Evolutionary conservation across 1,140 invertebrate species (phyloP).

Genomic region (Diuraphis noxia): DNA sequence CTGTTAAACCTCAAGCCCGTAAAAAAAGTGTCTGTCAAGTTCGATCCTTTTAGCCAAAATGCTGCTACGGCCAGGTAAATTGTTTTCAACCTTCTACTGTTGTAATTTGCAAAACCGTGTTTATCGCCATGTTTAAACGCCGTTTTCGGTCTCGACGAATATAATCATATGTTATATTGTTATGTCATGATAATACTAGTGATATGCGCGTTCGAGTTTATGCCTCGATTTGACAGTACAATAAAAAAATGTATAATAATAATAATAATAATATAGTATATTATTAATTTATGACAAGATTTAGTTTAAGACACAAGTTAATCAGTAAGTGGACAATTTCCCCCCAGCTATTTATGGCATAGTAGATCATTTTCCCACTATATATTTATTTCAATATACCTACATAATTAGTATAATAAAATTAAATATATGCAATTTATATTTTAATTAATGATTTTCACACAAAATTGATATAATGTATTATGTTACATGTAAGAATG

Average conservation of each 20-base stretch:
- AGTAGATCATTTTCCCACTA: too few species aligned
- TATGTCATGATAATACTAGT: not conserved
- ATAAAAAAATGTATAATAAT: too few species aligned
- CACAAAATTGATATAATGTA: too few species aligned
- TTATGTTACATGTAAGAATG: too few species aligned
- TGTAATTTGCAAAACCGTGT: not conserved
- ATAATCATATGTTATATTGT: not conserved
- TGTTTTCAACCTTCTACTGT: slow-evolving; percentile 32
- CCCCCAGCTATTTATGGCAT: too few species aligned
- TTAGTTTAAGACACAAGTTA: not conserved
- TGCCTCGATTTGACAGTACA: not conserved
- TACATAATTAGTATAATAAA: too few species aligned
- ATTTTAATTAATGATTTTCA: too few species aligned
- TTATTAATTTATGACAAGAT: not conserved
- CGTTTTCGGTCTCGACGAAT: not conserved
- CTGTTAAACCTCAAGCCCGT: slow-evolving; percentile 76
- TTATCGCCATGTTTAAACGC: not conserved
- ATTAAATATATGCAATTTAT: too few species aligned
- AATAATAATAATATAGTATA: too few species aligned
- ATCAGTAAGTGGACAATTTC: too few species aligned
- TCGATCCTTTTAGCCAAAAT: slow-evolving; percentile 80
- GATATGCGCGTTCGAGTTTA: not conserved
- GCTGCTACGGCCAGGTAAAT: slow-evolving; percentile 72
- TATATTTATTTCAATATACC: too few species aligned
- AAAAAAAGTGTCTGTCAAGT: slow-evolving; percentile 74